Conservation (phyloP, 1,140 invertebrate genomes). For the Venustaconcha ellipsiformis region DNA sequence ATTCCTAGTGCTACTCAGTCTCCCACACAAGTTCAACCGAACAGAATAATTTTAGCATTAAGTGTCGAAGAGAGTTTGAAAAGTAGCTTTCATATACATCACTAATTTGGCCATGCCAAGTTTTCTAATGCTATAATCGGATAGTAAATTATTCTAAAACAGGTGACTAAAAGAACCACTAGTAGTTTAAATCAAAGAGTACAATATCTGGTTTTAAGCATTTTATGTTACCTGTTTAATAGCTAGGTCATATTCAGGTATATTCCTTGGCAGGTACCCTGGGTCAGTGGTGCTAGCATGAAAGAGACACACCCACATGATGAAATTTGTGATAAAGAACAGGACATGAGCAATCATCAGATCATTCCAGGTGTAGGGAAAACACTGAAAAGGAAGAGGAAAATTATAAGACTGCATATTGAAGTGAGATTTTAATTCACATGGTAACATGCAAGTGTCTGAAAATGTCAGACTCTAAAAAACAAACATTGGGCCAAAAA, state of each 20-base stretch:
- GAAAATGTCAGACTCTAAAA: neutral
- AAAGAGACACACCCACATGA: constrained; percentile 95
- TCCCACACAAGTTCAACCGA: no score
- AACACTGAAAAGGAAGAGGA: constrained; percentile 74
- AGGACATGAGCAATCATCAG: constrained; percentile 86
- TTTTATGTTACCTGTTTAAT: constrained; percentile 75
- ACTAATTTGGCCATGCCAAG: neutral
- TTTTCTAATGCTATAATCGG: neutral
- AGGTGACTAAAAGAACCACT: neutral
- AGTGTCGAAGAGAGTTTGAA: no score
- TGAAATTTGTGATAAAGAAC: constrained; percentile 88
- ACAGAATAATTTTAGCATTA: no score
- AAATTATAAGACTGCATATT: neutral
- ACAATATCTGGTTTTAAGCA: neutral
- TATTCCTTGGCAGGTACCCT: constrained; percentile 88
- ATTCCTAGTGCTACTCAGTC: no score
- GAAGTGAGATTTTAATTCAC: neutral
- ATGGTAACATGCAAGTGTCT: neutral
- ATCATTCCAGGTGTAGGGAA: constrained; percentile 91
- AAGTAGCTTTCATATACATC: neutral
- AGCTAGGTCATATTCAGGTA: constrained; percentile 88
- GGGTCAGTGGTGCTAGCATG: constrained; percentile 89
- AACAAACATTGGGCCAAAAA: neutral
- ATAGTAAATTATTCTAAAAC: neutral
- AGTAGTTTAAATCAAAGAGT: neutral